Base-by-base conservation (phyloP, 1,140 invertebrate species). In the Drosophila littoralis region DNA sequence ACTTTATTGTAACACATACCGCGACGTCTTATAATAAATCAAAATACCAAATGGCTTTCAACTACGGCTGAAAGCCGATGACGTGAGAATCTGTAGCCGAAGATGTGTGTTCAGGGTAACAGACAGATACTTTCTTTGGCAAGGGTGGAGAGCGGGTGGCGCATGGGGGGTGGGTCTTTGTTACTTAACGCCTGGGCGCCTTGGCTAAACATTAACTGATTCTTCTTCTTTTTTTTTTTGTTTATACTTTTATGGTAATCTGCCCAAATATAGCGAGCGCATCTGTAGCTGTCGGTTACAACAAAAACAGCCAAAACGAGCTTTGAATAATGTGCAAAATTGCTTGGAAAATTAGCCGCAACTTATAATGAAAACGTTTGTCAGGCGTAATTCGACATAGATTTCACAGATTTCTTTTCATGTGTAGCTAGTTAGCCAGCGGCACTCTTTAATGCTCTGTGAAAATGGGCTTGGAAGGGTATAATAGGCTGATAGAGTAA, bases 301-400 rank as follows among this genome's bases (percentile, higher is more conserved):
- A 22, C 68, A 50, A 38, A 61, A 52, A 52, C 54, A 35, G 28
- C 46, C 60, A 74, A 58, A 86, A 88, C 81, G 59, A 86, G 75
- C 77, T 48, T 66, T 85, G 78, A 86, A 85, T 88, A 86, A 85
- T 85, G 78, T 58, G 81, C 70, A 86, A 55, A 88, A 89, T 88
- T 88, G 83, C 60, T 79, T 50, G 84, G 74, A 80, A 89, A 89
- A 88, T 84, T 89, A 72, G 79, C 69, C 46, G 59, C 71, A 79
- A 66, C 61, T 84, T 70, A 89, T 90, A 89, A 89, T 89, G 77
- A 76, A 89, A 89, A 85, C 85, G 85, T 90, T 90, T 89, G 84
- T 90, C 71, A 70, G 81, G 68, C 66, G 68, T 67, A 79, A 84
- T 84, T 81, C 75, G 75, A 79, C 85, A 89, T 67, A 84, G 78